Conservation (phyloP, 2,888 invertebrate genomes). For the Agrypnus murinus region DNA sequence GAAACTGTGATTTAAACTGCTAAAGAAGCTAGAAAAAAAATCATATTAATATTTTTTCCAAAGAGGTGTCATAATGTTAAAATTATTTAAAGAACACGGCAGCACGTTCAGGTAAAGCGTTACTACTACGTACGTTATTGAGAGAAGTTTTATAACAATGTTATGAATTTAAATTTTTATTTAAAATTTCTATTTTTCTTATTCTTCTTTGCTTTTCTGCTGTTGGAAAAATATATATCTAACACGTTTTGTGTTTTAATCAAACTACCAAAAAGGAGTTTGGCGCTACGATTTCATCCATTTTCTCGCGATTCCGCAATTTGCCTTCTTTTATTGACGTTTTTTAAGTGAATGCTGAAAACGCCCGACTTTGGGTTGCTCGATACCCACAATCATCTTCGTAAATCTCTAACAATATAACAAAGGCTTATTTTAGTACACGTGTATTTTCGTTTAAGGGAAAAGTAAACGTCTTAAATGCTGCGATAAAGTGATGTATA, state of each 20-base stretch:
- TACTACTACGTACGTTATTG: no score
- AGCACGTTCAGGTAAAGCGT: no score
- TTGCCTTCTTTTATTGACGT: slow-evolving; percentile 26
- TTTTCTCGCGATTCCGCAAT: slow-evolving; percentile 23
- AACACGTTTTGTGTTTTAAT: slow-evolving; percentile 28
- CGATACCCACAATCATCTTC: slow-evolving; percentile 14
- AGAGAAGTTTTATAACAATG: background rate
- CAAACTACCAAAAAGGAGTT: slow-evolving; percentile 18
- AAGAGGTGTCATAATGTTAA: no score
- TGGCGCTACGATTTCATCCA: slow-evolving; percentile 20
- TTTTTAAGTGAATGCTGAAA: slow-evolving; percentile 21
- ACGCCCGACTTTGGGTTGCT: slow-evolving; percentile 18
- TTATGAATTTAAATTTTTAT: background rate
- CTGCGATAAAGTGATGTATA: no score
- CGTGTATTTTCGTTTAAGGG: no score
- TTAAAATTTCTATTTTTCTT: background rate
- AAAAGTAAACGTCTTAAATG: no score
- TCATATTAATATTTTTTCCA: no score
- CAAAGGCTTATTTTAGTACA: slow-evolving; percentile 5
- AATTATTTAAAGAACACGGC: no score
- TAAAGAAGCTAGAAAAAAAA: no score
- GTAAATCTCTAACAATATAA: slow-evolving; percentile 15
- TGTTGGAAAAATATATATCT: background rate
- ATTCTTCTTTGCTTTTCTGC: background rate
- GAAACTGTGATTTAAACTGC: no score